Evolutionary conservation across 1,140 invertebrate genomes (phyloP).

Genomic region (Trachelipus rathkii): DNA sequence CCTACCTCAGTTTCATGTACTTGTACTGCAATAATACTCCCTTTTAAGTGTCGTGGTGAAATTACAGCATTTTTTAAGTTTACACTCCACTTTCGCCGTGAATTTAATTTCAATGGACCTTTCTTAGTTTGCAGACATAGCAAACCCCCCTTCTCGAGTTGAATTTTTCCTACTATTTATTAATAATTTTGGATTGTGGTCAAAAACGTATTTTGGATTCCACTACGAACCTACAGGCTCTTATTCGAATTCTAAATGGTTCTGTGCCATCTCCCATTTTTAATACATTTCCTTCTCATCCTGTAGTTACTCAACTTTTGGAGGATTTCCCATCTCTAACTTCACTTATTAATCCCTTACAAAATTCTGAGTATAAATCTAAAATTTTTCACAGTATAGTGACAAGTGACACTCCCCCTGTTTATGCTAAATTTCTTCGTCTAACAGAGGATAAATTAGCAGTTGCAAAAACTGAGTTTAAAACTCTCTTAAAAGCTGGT

Average conservation of each 20-base stretch:
- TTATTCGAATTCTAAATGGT: no score
- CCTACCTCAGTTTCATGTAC: not conserved
- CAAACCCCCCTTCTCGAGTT: not conserved
- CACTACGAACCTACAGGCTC: not conserved
- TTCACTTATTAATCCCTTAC: not conserved
- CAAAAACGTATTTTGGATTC: not conserved
- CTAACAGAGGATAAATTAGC: constrained; percentile 15
- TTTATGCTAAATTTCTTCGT: constrained; percentile 16
- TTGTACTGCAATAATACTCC: not conserved
- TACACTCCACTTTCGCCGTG: not conserved
- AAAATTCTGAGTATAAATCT: not conserved
- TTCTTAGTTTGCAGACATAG: not conserved
- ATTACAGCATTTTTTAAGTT: not conserved
- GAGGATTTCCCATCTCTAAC: no score
- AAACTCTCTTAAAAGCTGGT: not conserved
- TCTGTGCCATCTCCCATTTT: no score
- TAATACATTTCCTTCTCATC: no score
- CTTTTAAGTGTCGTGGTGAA: constrained; percentile 19
- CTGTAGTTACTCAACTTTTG: not conserved
- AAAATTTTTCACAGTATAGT: not conserved
- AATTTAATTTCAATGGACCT: not conserved
- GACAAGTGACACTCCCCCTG: not conserved
- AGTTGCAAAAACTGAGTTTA: constrained; percentile 17
- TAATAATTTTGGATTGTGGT: constrained; percentile 11
- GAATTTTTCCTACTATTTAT: not conserved